Evolutionary conservation across 1,140 invertebrate species (phyloP), one percentile per base, ranked within the genome.

Genomic region (Helicorthomorpha holstii): DNA sequence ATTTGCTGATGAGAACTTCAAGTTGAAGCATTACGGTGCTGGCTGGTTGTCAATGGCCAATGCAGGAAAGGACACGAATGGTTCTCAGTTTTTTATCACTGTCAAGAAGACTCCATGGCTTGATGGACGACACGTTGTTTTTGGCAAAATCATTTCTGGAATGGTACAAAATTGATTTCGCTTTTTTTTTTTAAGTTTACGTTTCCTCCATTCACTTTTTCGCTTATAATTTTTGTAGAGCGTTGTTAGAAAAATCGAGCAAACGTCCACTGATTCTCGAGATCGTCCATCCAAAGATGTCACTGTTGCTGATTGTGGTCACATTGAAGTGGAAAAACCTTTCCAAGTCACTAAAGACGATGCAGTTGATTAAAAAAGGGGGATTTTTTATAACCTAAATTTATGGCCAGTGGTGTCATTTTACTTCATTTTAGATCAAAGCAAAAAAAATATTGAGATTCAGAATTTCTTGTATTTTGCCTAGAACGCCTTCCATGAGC

Each of bases 11-110:
- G 92, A 97, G 65, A 96, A 97, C 72, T 98, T 97, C 73, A 94
- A 95, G 58, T 62, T 74, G 59, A 74, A 71, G 58, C 74, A 75
- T 57, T 67, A 71, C 56, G 68, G 69, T 10, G 53, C 68, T 54
- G 72, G 71, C 24, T 72, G 68, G 67, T 66, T 95, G 48, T 92
- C 87, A 0, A 96, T 97, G 91, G 91, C 91, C 49, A 95, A 96
- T 69, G 85, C 89, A 66, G 87, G 85, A 50, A 88, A 89, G 68
- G 88, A 98, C 66, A 96, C 94, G 29, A 98, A 98, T 72, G 94
- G 94, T 24, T 95, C 90, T 23, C 94, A 98, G 64, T 98, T 98
- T 72, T 98, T 98, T 64, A 93, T 98, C 63, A 94, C 90, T 19
- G 82, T 80, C 1, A 85, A 85, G 57, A 76, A 83, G 61, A 98